Evolutionary conservation across 2,797 vertebrate species (phyloP), one percentile per base, ranked within the genome.

Genomic region (Picus viridis): DNA sequence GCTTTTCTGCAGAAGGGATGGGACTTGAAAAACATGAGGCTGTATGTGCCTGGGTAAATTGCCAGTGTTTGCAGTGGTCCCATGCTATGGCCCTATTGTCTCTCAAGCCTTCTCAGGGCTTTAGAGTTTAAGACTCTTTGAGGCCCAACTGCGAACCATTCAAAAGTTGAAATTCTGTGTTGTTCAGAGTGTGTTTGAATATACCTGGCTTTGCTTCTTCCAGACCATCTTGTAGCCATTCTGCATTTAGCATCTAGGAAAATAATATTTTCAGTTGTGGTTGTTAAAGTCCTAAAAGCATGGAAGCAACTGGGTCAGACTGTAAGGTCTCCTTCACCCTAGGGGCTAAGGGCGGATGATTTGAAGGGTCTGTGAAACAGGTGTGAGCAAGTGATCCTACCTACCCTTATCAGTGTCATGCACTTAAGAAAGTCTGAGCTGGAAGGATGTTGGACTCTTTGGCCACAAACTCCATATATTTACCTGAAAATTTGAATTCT

Each of bases 71-170:
- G 59, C 70, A 83, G 80, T 49, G 11, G 9, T 32, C 7, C 10
- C 0, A 0, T 61, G 29, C 20, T 69, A 20, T 15, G 27, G 12
- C 9, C 6, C 18, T 83, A 61, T 24, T 67, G 3, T 17, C 34
- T 61, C 63, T 84, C 49, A 70, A 70, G 10, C 19, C 13, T 80
- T 29, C 26, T 58, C 32, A 71, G 64, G 43, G 12, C 36, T 59
- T 8, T 83, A 36, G 30, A 49, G 8, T 51, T 92, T 73, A 41
- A 32, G 41, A n/a, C 64, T 0, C 22, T 39, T 69, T 81, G 41
- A 27, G 47, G 36, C 24, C 68, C 58, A 77, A 49, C 18, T 41
- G 16, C 47, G 8, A 6, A 54, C 3, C 14, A 14, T 59, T 74
- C 8, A 29, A 7, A 89, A 90, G 16, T 58, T 79, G 4, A 51